Conservation (phyloP, 1,140 invertebrate genomes). For the Apocrypta bakeri region DNA sequence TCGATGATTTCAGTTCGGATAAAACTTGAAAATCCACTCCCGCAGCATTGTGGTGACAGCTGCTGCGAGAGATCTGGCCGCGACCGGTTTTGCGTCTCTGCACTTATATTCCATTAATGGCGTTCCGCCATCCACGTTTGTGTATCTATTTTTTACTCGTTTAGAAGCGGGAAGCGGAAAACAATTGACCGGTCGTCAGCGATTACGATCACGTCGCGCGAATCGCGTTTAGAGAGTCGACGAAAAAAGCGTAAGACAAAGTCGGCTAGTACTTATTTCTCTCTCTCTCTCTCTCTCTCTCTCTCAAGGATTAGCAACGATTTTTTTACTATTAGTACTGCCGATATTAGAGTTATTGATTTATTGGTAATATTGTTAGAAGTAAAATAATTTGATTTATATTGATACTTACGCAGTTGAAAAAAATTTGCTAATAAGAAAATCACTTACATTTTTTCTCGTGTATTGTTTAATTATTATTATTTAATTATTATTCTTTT, state of each 20-base stretch:
- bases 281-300: neutral
- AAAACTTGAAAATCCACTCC: neutral
- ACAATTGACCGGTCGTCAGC: neutral
- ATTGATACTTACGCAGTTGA: too few species aligned
- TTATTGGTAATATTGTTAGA: too few species aligned
- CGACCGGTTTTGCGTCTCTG: neutral
- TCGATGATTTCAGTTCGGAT: too few species aligned
- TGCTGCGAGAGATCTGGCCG: neutral
- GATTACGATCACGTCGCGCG: constrained; percentile 2
- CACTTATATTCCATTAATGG: constrained; percentile 18
- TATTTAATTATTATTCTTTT: too few species aligned
- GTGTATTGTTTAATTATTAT: too few species aligned
- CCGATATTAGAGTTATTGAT: too few species aligned
- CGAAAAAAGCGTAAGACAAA: too few species aligned
- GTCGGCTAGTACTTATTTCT: too few species aligned
- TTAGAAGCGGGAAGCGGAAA: neutral
- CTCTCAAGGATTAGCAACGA: neutral
- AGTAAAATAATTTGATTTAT: too few species aligned
- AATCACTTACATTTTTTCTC: too few species aligned
- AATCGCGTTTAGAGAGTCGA: neutral
- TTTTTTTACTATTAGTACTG: too few species aligned
- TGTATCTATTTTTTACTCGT: neutral
- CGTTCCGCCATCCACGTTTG: neutral
- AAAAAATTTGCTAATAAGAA: too few species aligned
- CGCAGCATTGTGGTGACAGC: neutral